Base-by-base conservation (phyloP, 1,140 invertebrate genomes). In the Kradibia gibbosae region DNA sequence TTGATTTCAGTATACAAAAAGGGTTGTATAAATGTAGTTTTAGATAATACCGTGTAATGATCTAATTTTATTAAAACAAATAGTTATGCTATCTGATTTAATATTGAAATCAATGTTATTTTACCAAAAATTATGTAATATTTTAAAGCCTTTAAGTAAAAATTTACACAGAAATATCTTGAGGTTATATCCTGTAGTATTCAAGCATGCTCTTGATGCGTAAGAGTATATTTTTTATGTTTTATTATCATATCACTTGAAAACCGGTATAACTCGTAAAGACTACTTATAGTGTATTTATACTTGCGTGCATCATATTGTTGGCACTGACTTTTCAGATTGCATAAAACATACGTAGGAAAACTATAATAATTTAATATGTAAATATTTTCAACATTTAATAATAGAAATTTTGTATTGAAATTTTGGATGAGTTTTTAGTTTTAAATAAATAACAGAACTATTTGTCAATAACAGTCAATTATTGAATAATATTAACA, bases 231-330 rank as follows among this genome's bases (percentile, higher is more conserved):
- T 67, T 67, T 67, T 67, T 67, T 67, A 67, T 39, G 62, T 67
- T 67, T 67, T 67, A 67, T 67, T 67, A 67, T 36, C 62, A 67
- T 67, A 67, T 67, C 62, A 67, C 62, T 67, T 67, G 62, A 67
- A 67, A 67, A 67, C 62, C 62, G 62, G 62, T 67, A 67, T 67
- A 67, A 67, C 62, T 67, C 62, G 62, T 67, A 67, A 67, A 67
- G 62, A 67, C 25, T 67, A 67, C 62, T 67, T 67, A 36, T 67
- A 39, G 62, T 67, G 62, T 67, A 67, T 67, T 67, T 67, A 67
- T 67, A 67, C 62, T 67, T 36, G 39, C 39, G 62, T 67, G 62
- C 62, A 67, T 39, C 36, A 67, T 67, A 67, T 67, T 67, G 62
- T 67, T 67, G 62, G 62, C 62, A 67, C 62, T 15, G 62, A 67